These are phyloP conservation scores for Progne subis DNA, from an alignment of 2,113 vertebrate genomes.

Conservation along the genomic window DNA sequence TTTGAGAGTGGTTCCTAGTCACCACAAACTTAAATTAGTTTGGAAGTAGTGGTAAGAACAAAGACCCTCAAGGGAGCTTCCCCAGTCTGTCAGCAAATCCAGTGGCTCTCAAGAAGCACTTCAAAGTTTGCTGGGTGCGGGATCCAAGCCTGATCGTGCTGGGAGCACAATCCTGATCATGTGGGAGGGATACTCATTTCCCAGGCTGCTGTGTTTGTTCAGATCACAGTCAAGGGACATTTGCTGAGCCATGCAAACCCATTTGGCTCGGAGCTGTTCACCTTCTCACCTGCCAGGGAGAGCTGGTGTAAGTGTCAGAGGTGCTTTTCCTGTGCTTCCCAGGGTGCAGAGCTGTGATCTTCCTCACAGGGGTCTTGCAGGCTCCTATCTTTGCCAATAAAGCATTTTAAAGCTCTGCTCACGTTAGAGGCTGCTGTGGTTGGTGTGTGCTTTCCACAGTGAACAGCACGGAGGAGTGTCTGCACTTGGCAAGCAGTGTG, in stretches of 20 bases:
- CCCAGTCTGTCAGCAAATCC: constrained; percentile 1
- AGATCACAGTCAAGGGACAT: background rate
- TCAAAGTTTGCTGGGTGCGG: background rate
- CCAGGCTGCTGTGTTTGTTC: background rate
- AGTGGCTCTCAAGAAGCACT: background rate
- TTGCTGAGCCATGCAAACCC: background rate
- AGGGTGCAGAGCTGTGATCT: constrained; percentile 17
- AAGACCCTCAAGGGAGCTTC: constrained; percentile 39
- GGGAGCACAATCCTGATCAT: background rate
- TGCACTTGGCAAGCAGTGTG: background rate
- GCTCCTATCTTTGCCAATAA: background rate
- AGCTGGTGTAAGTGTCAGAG: constrained; percentile 66
- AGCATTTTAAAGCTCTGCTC: background rate
- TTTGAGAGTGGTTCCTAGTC: constrained; percentile 51
- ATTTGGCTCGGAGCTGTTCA: background rate
- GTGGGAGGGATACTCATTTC: background rate
- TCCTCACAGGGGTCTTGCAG: constrained; percentile 34
- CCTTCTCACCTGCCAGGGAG: background rate
- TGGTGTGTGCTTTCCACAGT: background rate
- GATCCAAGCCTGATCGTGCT: background rate
- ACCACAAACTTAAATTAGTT: constrained; percentile 76
- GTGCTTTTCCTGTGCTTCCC: background rate
- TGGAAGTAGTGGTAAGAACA: constrained; percentile 45
- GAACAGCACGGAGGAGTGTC: rapidly evolving
- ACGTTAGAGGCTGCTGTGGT: rapidly evolving